Conservation (phyloP, 2,888 invertebrate genomes). For the Ypsolopha scabrella region DNA sequence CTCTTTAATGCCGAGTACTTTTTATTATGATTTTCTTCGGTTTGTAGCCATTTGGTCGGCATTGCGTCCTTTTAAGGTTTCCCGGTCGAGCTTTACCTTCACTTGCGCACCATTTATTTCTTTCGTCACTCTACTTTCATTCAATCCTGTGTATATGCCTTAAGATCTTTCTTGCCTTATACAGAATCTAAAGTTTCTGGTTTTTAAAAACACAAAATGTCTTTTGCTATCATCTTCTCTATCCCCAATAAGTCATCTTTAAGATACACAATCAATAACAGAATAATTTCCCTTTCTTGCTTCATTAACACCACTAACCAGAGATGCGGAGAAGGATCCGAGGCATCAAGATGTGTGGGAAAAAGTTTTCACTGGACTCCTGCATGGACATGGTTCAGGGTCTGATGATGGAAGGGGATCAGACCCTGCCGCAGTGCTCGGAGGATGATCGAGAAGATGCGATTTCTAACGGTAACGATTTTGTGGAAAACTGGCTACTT, state of each 20-base stretch:
- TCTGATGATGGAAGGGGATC: constrained; percentile 59
- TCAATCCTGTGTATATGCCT: too few relatives aligned
- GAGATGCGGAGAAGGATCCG: constrained; percentile 88
- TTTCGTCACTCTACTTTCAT: too few relatives aligned
- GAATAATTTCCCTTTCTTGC: background rate
- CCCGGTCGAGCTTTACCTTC: too few relatives aligned
- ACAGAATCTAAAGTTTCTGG: too few relatives aligned
- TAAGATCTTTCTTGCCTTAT: too few relatives aligned
- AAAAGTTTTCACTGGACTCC: constrained; percentile 92
- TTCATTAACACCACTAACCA: constrained; percentile 18
- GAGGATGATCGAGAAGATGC: constrained; percentile 66
- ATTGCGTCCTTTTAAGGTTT: too few relatives aligned
- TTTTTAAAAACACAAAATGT: background rate
- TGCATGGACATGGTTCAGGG: constrained; percentile 91
- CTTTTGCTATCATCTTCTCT: background rate
- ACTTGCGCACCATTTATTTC: too few relatives aligned
- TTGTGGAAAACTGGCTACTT: background rate
- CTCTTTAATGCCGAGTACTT: too few relatives aligned
- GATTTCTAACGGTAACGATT: constrained; percentile 40
- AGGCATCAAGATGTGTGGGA: constrained; percentile 90
- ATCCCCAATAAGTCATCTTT: too few relatives aligned
- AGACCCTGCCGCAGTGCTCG: constrained; percentile 61
- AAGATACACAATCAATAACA: too few relatives aligned
- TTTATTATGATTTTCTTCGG: too few relatives aligned
- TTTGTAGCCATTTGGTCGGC: too few relatives aligned